Evolutionary conservation across 2,113 vertebrate genomes (phyloP), one percentile per base, ranked within the genome.

Genomic region (Nothoprocta pentlandii): DNA sequence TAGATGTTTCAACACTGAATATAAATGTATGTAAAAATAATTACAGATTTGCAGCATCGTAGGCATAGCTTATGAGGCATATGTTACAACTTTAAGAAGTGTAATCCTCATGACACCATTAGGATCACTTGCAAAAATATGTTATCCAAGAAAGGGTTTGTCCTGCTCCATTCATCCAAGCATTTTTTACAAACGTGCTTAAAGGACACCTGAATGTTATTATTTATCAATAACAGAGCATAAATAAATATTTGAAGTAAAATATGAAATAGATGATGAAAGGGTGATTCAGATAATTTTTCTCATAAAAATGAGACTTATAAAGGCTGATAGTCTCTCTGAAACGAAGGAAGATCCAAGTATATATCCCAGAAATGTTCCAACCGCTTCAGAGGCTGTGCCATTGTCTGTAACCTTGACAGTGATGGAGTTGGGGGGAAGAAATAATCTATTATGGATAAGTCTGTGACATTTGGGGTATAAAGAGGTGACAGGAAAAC

Each of bases 21-120:
- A 80, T 49, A 59, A 71, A 87, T 70, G 66, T 83, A 94, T 39
- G 19, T 16, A 91, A 92, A 92, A 85, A 80, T 63, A 59, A 79
- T 75, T 71, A 26, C 7, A 82, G 13, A 23, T 89, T 71, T 83
- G 32, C 4, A 75, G 32, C 11, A 74, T 84, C 80, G 69, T 46
- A 89, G 12, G 32, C 67, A 9, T 42, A 20, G 70, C 15, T 85
- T 89, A 66, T 47, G 25, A 84, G 23, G 59, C 10, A 63, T 74
- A 46, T 25, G 15, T 66, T 66, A 74, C 12, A 54, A 77, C 2
- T 56, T 39, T 51, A 71, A 22, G 28, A 84, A 67, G 25, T 77
- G 36, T 39, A 85, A 26, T 58, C 28, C 25, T 42, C 0, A 0
- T 42, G 22, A 89, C 26, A 41, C 23, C n/a, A 30, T n/a, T 67